These are phyloP conservation scores for Heliconius charithonia DNA, from an alignment of 2,888 invertebrate genomes.

Conservation along the genomic window DNA sequence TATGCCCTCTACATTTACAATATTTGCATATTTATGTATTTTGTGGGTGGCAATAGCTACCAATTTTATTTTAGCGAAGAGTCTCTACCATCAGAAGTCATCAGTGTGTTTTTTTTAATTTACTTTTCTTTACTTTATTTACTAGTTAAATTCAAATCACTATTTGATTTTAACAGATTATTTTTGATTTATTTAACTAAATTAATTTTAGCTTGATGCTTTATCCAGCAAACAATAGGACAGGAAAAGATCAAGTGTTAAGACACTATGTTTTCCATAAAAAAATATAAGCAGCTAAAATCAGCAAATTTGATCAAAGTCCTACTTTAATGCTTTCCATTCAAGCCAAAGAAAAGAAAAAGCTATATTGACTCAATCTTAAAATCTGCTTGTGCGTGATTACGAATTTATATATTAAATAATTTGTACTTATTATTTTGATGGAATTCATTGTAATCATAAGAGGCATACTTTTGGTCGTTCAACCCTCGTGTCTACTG, in stretches of 20 bases:
- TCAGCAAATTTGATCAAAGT: neutral
- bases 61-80: neutral
- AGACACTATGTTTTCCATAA: neutral
- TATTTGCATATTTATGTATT: neutral
- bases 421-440: constrained; percentile 26
- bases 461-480: constrained; percentile 77
- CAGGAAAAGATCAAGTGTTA: neutral
- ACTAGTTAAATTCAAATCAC: neutral
- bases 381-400: constrained; percentile 32
- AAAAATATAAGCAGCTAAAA: no score
- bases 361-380: neutral
- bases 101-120: neutral
- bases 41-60: neutral
- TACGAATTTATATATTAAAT: constrained; percentile 29
- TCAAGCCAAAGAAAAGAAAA: neutral
- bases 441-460: constrained; percentile 51
- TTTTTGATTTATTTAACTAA: neutral
- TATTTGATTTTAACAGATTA: neutral
- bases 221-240: neutral
- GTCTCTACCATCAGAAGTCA: neutral
- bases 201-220: neutral
- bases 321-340: neutral
- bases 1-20: neutral
- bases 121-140: no score
- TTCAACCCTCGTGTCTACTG: constrained; percentile 76